Evolutionary conservation across 1,140 invertebrate genomes (phyloP).

Genomic region (Wiebesia pumilae): DNA sequence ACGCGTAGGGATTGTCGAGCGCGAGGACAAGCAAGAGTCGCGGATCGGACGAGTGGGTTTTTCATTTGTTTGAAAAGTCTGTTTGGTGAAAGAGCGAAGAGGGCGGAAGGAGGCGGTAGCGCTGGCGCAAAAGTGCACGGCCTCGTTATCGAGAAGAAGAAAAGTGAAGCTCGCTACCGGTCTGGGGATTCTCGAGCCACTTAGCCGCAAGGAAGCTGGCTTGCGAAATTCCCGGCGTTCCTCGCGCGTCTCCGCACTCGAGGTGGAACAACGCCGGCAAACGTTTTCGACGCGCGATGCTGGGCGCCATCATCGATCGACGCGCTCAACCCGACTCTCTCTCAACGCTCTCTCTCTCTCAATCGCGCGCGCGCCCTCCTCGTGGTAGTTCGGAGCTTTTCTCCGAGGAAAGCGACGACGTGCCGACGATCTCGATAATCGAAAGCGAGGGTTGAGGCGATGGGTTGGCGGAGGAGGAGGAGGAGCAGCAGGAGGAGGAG

Average conservation of each 20-base stretch:
- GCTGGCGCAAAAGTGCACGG: background rate
- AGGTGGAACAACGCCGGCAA: constrained; percentile 1
- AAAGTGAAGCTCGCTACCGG: too few species aligned
- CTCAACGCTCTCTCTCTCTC: background rate
- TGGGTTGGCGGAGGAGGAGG: background rate
- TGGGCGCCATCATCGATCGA: constrained; percentile 22
- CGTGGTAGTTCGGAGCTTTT: background rate
- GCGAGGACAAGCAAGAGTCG: background rate
- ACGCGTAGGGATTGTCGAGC: background rate
- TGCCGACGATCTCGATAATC: constrained; percentile 46
- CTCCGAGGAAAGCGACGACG: background rate
- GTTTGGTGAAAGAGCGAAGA: background rate
- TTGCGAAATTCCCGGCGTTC: constrained; percentile 41
- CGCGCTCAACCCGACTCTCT: background rate
- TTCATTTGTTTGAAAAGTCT: background rate
- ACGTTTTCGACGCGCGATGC: constrained; percentile 7
- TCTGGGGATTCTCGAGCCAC: constrained; percentile 9
- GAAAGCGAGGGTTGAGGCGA: background rate
- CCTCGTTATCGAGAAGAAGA: background rate
- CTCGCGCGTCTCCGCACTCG: constrained; percentile 14
- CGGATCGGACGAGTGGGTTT: background rate
- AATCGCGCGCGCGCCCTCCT: background rate
- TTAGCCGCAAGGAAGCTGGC: constrained; percentile 31
- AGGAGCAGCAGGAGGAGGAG: background rate
- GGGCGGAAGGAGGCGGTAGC: background rate